Evolutionary conservation across 2,113 vertebrate genomes (phyloP).

Genomic region (Malurus melanocephalus): DNA sequence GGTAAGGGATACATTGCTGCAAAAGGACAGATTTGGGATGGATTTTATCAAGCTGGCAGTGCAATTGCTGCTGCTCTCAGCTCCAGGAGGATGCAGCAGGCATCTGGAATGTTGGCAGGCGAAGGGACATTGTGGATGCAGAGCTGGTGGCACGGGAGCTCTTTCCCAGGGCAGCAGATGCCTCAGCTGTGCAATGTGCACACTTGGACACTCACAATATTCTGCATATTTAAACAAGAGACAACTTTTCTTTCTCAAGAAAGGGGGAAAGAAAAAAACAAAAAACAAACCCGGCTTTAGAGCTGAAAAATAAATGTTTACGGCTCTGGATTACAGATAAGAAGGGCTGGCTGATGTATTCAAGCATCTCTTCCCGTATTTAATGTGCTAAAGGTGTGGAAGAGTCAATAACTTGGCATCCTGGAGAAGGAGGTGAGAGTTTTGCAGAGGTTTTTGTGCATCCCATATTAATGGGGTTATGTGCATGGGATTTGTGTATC

Average conservation of each 20-base stretch:
- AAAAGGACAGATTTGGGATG: neutral
- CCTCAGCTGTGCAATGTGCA: neutral
- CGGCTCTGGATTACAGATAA: neutral
- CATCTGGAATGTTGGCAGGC: neutral
- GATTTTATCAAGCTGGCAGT: neutral
- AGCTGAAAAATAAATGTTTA: neutral
- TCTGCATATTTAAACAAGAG: neutral
- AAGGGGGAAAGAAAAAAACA: fast-evolving
- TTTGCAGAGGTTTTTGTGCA: neutral
- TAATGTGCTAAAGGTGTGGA: neutral
- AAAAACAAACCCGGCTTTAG: neutral
- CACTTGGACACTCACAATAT: neutral
- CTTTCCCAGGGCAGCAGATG: neutral
- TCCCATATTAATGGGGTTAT: neutral
- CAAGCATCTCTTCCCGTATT: neutral
- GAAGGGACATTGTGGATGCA: neutral
- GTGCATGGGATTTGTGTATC: too few species aligned
- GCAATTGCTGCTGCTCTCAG: neutral
- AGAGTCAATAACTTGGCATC: neutral
- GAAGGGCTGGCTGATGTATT: neutral
- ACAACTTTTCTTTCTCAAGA: neutral
- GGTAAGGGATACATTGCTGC: fast-evolving
- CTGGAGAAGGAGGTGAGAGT: neutral
- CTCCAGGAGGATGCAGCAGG: neutral
- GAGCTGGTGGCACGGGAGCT: neutral